Evolutionary conservation across 2,888 invertebrate species (phyloP), one percentile per base, ranked within the genome.

Genomic region (Unio pictorum): DNA sequence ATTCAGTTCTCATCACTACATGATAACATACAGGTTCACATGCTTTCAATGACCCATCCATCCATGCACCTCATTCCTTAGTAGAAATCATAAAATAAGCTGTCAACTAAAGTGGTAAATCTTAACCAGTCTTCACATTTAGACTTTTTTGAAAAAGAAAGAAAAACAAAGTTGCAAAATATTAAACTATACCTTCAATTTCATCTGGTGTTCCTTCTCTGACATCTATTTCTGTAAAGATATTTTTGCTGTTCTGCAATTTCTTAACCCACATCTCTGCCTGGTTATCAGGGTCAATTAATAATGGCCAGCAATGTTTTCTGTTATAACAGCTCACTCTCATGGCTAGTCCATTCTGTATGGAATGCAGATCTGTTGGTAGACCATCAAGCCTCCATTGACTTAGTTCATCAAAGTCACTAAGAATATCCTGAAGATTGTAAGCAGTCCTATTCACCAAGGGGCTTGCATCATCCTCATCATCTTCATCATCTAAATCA

Each of bases 211-310:
- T 72, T 34, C 79, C 78, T 54, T 78, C 79, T 23, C 76, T 68
- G 3, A 84, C 79, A 69, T 86, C 84, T 56, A 73, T 78, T 67
- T 84, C 84, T 8, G 78, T 79, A 79, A 86, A 86, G 62, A 84
- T 72, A 67, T 84, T 84, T 26, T 66, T 70, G 64, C 83, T 83
- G 15, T 69, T 77, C 78, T 88, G 87, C 68, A 88, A 66, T 7
- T 85, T 76, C 61, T 81, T 83, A 56, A 89, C 86, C 89, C 89
- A 89, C 68, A 80, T 75, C 76, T 88, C 86, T 3, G 87, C 88
- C 78, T 87, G 87, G 68, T 85, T 82, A 67, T 89, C 88, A 5
- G 89, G 89, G 72, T 89, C 89, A 61, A 88, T 82, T 54, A 89
- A 80, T 54, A 89, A 76, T 1, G 89, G 88, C 88, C 89, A 89